phyloP scores from a whole-genome alignment of 2,113 vertebrate species.

The Rhodinocichla rosea region DNA sequence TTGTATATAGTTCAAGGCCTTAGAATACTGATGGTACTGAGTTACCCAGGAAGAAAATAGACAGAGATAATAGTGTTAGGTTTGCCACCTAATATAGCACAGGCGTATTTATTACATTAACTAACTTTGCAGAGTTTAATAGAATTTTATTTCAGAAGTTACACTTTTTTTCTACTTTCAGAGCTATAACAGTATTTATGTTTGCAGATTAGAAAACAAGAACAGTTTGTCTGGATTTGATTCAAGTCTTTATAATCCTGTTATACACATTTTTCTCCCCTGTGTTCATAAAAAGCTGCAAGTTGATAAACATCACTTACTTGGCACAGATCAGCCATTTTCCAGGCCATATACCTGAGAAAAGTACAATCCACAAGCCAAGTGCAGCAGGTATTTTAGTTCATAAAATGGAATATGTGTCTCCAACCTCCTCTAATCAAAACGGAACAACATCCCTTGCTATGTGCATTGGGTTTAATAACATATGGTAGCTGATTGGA shows the following conservation, averaged over 20 bases:
- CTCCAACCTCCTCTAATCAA: constrained; percentile 25
- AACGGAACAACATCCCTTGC: background rate
- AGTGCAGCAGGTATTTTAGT: constrained; percentile 48
- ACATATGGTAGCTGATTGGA: constrained; percentile 41
- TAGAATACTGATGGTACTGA: background rate
- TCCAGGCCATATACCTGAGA: constrained; percentile 47
- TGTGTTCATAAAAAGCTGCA: constrained; percentile 24
- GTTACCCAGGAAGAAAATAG: constrained; percentile 55
- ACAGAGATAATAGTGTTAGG: background rate
- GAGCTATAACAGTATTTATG: constrained; percentile 5
- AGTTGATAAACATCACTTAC: constrained; percentile 54
- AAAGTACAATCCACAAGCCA: constrained; percentile 46
- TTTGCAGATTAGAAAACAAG: constrained; percentile 47
- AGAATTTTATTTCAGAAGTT: constrained; percentile 49
- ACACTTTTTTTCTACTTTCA: background rate
- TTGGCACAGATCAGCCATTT: constrained; percentile 41
- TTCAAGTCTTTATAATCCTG: constrained; percentile 60
- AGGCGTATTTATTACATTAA: constrained; percentile 44
- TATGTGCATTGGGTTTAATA: background rate
- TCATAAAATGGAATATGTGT: constrained; percentile 22
- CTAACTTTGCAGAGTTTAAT: constrained; percentile 54
- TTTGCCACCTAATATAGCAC: background rate
- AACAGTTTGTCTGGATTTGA: constrained; percentile 47
- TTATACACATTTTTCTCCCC: constrained; percentile 24
- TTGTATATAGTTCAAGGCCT: background rate